phyloP scores from a whole-genome alignment of 2,113 vertebrate genomes.

The Xiphorhynchus elegans region DNA sequence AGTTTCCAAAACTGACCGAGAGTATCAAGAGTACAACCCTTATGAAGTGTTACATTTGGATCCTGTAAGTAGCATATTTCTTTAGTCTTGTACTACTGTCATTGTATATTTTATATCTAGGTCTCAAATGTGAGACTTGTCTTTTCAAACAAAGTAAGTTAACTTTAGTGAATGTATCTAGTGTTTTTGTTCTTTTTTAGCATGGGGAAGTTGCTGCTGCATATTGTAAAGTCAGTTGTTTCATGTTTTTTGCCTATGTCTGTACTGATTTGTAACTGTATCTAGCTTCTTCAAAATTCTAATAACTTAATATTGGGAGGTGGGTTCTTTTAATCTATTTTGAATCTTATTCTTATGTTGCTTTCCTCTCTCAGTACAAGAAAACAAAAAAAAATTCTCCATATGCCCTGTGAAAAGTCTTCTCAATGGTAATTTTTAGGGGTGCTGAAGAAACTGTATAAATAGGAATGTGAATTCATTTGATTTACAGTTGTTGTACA shows the following conservation, averaged over 20 bases:
- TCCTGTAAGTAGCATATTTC: constrained; percentile 80
- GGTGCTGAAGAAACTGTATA: background rate
- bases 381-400: background rate
- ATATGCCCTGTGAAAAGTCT: background rate
- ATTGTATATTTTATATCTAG: background rate
- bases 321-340: background rate
- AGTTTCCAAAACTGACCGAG: constrained; percentile 96
- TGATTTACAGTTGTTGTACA: background rate
- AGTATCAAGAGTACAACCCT: constrained; percentile 99
- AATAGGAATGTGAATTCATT: background rate
- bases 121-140: background rate
- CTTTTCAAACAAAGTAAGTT: background rate
- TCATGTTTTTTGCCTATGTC: background rate
- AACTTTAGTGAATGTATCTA: background rate
- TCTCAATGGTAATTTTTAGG: background rate
- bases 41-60: constrained; percentile 95
- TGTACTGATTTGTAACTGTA: background rate
- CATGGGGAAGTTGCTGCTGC: background rate
- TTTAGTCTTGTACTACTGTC: background rate
- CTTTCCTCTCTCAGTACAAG: background rate
- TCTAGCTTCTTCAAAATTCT: background rate
- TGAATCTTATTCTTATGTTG: background rate
- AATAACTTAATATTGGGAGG: background rate
- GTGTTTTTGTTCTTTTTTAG: background rate
- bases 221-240: background rate